Evolutionary conservation across 2,113 vertebrate species (phyloP).

Genomic region (Myotis davidii): DNA sequence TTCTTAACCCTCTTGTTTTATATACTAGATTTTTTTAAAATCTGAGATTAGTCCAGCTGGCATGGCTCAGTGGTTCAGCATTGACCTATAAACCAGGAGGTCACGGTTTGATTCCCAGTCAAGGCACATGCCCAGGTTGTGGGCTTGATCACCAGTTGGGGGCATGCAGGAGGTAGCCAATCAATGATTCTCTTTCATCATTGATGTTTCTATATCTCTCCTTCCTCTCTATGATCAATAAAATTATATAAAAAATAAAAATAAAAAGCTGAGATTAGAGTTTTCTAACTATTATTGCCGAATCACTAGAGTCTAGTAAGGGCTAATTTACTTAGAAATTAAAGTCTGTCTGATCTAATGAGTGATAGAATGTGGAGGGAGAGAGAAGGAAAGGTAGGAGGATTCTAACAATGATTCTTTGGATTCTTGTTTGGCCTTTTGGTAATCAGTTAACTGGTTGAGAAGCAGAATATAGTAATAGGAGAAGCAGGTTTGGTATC

Average conservation of each 20-base stretch:
- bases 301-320: neutral
- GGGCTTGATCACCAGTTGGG: no score
- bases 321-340: neutral
- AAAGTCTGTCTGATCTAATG: neutral
- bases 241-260: no score
- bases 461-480: neutral
- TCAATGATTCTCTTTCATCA: no score
- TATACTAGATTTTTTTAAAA: neutral
- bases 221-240: no score
- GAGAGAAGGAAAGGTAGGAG: neutral
- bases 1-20: conserved; percentile 47
- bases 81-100: no score
- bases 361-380: neutral
- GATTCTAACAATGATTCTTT: neutral
- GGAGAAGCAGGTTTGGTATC: neutral
- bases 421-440: neutral
- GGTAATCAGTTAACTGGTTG: neutral
- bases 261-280: conserved; percentile 12
- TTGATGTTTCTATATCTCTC: no score
- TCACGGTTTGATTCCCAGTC: no score
- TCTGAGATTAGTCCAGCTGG: neutral
- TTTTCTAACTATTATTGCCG: conserved; percentile 37
- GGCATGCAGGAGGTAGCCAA: no score
- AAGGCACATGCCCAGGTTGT: no score
- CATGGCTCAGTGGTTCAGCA: no score